These are phyloP conservation scores for Nesogale talazaci DNA, from an alignment of 2,113 vertebrate genomes.

Conservation along the genomic window DNA sequence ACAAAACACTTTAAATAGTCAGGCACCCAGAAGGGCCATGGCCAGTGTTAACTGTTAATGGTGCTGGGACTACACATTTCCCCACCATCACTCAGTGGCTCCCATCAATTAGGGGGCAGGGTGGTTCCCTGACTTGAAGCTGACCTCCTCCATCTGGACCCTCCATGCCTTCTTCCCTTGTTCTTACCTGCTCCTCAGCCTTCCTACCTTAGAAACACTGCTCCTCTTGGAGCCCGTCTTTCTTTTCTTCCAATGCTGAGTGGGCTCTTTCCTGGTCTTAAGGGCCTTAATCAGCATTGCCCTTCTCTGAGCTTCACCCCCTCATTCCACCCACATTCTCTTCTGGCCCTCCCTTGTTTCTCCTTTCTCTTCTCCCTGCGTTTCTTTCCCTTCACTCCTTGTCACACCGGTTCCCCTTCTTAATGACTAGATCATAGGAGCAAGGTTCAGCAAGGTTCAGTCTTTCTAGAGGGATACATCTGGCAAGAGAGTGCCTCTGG, in stretches of 20 bases:
- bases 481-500: not conserved
- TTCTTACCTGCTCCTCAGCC: too few species aligned
- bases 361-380: not conserved
- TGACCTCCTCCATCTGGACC: not conserved
- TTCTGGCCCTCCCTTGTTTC: not conserved
- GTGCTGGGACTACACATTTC: not conserved
- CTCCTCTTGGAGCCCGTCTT: not conserved
- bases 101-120: accelerated
- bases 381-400: not conserved
- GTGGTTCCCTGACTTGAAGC: too few species aligned
- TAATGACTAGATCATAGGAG: not conserved
- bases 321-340: not conserved
- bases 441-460: not conserved
- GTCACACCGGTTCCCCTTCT: too few species aligned
- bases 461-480: not conserved
- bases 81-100: not conserved
- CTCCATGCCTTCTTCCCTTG: not conserved
- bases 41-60: too few species aligned
- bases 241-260: not conserved
- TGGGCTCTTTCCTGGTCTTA: not conserved
- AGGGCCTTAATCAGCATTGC: not conserved
- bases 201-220: not conserved
- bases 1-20: not conserved
- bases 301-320: not conserved
- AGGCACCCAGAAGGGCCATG: not conserved